Percentiles rank a stretch among this genome's conserved stretches.
phyloP scores from a whole-genome alignment of 2,888 invertebrate genomes.

The Serripes groenlandicus region DNA sequence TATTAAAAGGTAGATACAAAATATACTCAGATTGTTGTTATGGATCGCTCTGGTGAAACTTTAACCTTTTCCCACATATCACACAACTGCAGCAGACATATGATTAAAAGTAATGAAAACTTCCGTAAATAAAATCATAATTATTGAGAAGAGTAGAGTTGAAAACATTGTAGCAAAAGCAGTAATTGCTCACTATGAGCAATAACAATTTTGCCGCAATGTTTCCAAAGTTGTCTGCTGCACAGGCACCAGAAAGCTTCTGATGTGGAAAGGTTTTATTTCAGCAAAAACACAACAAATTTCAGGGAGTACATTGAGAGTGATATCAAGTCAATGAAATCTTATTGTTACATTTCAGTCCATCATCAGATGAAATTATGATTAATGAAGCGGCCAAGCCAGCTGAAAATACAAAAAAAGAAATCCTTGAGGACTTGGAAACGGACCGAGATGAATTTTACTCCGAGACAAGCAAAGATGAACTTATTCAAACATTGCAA shows the following conservation, averaged over 20 bases:
- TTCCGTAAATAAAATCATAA: no score
- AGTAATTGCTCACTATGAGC: neutral
- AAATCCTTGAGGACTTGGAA: conserved; percentile 63
- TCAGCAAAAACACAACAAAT: no score
- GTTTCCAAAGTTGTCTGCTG: neutral
- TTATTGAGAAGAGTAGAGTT: no score
- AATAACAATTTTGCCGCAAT: neutral
- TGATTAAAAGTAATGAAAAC: no score
- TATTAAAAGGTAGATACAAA: no score
- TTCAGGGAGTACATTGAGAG: no score
- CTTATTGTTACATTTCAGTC: conserved; percentile 14
- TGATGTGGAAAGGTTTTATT: neutral
- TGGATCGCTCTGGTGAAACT: no score
- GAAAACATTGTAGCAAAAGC: conserved; percentile 3
- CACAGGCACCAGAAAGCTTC: no score
- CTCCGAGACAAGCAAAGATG: conserved; percentile 62
- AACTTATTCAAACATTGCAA: conserved; percentile 59
- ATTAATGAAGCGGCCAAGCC: neutral
- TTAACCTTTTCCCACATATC: no score
- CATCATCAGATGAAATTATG: conserved; percentile 1
- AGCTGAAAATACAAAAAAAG: conserved; percentile 1
- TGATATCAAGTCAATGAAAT: neutral
- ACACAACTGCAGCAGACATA: no score
- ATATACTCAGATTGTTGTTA: no score
- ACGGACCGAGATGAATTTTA: conserved; percentile 68